These are phyloP conservation scores for Diarsia brunnea DNA, from an alignment of 2,888 invertebrate species.

Conservation along the genomic window DNA sequence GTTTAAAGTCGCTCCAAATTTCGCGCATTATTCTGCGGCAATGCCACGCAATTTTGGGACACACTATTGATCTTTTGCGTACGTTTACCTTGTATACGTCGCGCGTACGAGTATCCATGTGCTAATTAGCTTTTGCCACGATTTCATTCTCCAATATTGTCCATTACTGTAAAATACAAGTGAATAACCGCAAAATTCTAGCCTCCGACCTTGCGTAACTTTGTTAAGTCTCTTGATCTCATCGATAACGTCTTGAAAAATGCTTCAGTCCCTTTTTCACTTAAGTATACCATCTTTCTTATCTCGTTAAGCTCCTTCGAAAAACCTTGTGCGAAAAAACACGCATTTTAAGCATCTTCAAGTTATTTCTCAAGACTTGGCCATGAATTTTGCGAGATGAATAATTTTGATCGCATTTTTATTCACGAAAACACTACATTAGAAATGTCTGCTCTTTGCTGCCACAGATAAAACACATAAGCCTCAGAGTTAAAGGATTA, in stretches of 20 bases:
- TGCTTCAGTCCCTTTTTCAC: slow-evolving; percentile 35
- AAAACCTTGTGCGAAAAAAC: slow-evolving; percentile 24
- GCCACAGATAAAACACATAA: slow-evolving; percentile 26
- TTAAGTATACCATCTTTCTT: slow-evolving; percentile 29
- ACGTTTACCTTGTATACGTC: slow-evolving; percentile 13
- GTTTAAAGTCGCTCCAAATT: not conserved
- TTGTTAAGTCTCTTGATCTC: slow-evolving; percentile 28
- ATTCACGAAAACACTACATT: not conserved
- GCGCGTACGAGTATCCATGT: slow-evolving; percentile 16
- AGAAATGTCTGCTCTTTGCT: not conserved
- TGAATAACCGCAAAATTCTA: not conserved
- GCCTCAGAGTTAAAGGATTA: slow-evolving; percentile 28
- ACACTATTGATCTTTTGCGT: slow-evolving; percentile 49
- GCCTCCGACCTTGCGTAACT: slow-evolving; percentile 21
- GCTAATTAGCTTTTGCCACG: slow-evolving; percentile 43
- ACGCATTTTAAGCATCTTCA: slow-evolving; percentile 30
- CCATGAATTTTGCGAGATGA: slow-evolving; percentile 4
- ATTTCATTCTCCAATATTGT: not conserved
- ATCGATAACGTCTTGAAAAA: slow-evolving; percentile 34
- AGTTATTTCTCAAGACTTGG: slow-evolving; percentile 1
- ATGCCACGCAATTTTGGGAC: slow-evolving; percentile 39
- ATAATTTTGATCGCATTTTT: slow-evolving; percentile 9
- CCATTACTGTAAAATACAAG: slow-evolving; percentile 9
- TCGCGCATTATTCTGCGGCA: slow-evolving; percentile 15
- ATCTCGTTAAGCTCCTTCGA: slow-evolving; percentile 33